Evolutionary conservation across 2,113 vertebrate genomes (phyloP).

Genomic region (Myotis brandtii): DNA sequence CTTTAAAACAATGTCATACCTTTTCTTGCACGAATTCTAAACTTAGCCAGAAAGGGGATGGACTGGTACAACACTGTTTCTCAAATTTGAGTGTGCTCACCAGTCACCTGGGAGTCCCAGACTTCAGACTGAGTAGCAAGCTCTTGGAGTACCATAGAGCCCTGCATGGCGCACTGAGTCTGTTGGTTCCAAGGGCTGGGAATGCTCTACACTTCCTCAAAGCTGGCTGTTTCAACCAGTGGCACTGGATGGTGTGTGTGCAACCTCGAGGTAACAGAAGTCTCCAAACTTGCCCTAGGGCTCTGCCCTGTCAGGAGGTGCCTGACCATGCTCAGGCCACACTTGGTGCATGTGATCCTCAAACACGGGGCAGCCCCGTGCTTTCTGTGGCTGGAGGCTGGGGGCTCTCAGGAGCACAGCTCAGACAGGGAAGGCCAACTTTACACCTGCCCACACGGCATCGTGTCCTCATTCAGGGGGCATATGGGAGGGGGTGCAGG

Average conservation of each 20-base stretch:
- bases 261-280: not conserved
- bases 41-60: not conserved
- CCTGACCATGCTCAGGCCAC: not conserved
- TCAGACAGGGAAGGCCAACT: not conserved
- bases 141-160: rapidly evolving
- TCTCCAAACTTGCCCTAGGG: not conserved
- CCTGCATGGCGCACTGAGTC: not conserved
- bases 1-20: not conserved
- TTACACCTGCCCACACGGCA: not conserved
- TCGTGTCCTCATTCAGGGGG: not conserved
- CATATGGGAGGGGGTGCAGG: too few species aligned
- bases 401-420: not conserved
- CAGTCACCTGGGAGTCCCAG: not conserved
- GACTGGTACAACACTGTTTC: not conserved
- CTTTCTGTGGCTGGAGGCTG: not conserved
- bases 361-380: not conserved
- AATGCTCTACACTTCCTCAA: not conserved
- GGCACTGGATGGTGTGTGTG: not conserved
- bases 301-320: not conserved
- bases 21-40: not conserved
- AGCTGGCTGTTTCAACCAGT: not conserved
- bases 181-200: not conserved
- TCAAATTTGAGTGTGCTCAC: not conserved
- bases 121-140: not conserved
- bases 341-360: not conserved